phyloP scores from a whole-genome alignment of 2,113 vertebrate species.

The Antigone vipio region DNA sequence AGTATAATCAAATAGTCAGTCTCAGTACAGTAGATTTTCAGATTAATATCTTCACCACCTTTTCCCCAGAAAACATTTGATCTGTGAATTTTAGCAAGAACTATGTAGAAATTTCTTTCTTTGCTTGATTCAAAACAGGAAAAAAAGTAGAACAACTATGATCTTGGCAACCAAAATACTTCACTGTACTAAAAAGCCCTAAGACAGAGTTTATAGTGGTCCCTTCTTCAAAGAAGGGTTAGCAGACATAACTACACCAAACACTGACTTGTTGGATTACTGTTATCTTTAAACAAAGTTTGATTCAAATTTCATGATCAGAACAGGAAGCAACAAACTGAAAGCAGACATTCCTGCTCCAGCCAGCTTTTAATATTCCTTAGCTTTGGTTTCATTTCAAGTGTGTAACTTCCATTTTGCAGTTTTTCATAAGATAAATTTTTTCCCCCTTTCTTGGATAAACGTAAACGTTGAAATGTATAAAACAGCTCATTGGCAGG shows the following conservation, averaged over 20 bases:
- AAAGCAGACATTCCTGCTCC: slow-evolving; percentile 18
- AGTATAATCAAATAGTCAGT: background rate
- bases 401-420: background rate
- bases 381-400: slow-evolving; percentile 32
- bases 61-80: background rate
- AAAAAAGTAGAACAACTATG: background rate
- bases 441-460: no score
- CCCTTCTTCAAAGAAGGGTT: background rate
- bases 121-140: background rate
- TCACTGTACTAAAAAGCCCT: background rate
- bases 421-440: no score
- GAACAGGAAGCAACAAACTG: slow-evolving; percentile 21
- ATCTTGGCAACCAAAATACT: background rate
- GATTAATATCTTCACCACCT: background rate
- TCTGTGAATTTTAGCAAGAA: background rate
- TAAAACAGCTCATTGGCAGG: slow-evolving; percentile 6
- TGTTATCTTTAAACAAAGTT: background rate
- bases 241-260: background rate
- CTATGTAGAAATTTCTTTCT: background rate
- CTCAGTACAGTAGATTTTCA: background rate
- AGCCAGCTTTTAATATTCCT: background rate
- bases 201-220: background rate
- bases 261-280: background rate
- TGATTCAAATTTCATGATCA: background rate
- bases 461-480: background rate